Evolutionary conservation across 2,888 invertebrate species (phyloP).

Genomic region (Diaprepes abbreviatus): DNA sequence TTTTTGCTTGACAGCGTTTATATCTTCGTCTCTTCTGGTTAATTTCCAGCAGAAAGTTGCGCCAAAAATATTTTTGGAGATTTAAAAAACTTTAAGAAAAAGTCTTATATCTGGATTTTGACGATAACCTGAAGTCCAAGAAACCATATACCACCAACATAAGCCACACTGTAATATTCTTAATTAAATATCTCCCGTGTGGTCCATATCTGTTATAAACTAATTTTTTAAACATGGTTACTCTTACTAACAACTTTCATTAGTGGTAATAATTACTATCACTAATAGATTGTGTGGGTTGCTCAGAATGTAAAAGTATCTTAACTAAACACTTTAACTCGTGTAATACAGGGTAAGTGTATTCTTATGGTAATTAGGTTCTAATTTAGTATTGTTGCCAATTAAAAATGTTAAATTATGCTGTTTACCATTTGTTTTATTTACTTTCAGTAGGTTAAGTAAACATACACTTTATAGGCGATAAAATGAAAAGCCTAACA

Average conservation of each 20-base stretch:
- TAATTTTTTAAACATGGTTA: not conserved
- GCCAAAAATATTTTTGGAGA: too few species aligned
- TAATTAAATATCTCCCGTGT: not conserved
- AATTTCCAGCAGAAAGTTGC: too few species aligned
- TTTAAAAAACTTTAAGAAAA: too few species aligned
- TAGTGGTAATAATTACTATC: constrained; percentile 15
- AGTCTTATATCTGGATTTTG: too few species aligned
- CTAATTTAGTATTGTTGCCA: constrained; percentile 6
- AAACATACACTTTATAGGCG: not conserved
- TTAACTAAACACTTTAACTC: constrained; percentile 16
- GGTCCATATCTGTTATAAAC: not conserved
- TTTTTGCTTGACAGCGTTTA: too few species aligned
- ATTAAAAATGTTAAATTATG: constrained; percentile 8
- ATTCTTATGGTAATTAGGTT: constrained; percentile 17
- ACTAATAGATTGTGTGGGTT: not conserved
- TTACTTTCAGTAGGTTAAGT: not conserved
- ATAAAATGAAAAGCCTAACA: too few species aligned
- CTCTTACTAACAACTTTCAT: constrained; percentile 13
- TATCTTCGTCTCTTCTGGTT: too few species aligned
- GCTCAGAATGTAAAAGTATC: constrained; percentile 4
- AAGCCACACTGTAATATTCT: too few species aligned
- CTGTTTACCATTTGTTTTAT: not conserved
- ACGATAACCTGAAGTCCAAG: too few species aligned
- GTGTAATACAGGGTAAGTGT: not conserved
- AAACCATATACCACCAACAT: too few species aligned